Evolutionary conservation across 2,888 invertebrate species (phyloP).

Genomic region (Cryptocephalus moraei): DNA sequence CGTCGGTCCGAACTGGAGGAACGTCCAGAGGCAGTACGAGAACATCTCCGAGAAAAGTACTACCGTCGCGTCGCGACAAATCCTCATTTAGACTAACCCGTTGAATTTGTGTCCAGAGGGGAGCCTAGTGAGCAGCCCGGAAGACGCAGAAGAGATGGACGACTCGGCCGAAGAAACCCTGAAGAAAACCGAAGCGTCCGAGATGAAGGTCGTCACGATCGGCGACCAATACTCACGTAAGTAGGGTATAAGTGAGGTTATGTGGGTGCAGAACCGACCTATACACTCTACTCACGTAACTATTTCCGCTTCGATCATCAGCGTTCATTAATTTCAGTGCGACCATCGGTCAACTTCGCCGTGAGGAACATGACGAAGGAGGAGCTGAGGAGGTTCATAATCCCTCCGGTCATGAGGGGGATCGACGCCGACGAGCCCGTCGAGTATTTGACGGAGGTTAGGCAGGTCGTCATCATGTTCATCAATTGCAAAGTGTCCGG

Average conservation of each 20-base stretch:
- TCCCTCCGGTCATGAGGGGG: conserved; percentile 48
- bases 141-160: conserved; percentile 8
- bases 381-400: conserved; percentile 46
- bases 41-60: conserved; percentile 1
- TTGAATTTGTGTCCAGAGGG: conserved; percentile 4
- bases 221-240: conserved; percentile 20
- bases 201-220: conserved; percentile 1
- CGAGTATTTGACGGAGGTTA: conserved; percentile 63
- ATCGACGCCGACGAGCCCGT: conserved; percentile 57
- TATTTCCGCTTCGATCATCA: not conserved
- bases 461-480: conserved; percentile 59
- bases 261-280: too few species aligned
- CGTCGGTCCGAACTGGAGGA: conserved; percentile 31
- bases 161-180: not conserved
- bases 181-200: conserved; percentile 3
- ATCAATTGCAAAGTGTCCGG: conserved; percentile 28
- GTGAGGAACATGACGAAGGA: conserved; percentile 36
- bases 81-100: too few species aligned
- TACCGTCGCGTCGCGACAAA: too few species aligned
- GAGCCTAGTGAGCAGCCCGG: conserved; percentile 8
- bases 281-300: not conserved
- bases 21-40: conserved; percentile 22
- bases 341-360: conserved; percentile 41
- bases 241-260: too few species aligned
- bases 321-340: conserved; percentile 36